Evolutionary conservation across 2,113 vertebrate genomes (phyloP).

Genomic region (Mormoops blainvillei): DNA sequence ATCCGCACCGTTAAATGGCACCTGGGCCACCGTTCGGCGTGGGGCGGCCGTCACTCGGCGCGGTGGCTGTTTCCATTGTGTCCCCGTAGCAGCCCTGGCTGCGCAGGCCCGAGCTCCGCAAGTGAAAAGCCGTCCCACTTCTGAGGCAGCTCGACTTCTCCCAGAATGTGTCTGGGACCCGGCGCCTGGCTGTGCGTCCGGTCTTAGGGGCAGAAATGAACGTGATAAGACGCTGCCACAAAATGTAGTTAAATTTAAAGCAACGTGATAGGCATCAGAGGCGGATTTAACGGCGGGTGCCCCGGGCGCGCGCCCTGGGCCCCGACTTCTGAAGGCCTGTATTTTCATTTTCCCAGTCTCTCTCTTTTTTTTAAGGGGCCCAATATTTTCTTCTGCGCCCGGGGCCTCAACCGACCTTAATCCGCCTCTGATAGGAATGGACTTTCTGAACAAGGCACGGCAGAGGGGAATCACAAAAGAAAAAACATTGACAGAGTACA

Average conservation of each 20-base stretch:
- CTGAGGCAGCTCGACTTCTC: no score
- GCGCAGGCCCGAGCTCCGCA: background rate
- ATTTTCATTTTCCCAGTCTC: no score
- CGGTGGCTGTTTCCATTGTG: fast-evolving
- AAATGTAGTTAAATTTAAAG: background rate
- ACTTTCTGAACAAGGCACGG: background rate
- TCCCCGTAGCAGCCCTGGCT: background rate
- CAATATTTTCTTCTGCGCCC: no score
- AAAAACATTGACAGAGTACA: background rate
- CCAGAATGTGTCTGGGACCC: background rate
- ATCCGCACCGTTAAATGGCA: fast-evolving
- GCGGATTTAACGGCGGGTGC: no score
- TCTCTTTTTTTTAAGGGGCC: no score
- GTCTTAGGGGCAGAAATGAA: background rate
- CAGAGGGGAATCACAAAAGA: background rate
- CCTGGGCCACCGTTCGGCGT: fast-evolving
- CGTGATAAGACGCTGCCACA: background rate
- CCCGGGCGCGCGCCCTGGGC: no score
- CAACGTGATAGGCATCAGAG: no score
- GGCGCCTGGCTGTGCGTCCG: fast-evolving
- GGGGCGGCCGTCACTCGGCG: background rate
- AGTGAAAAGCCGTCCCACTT: background rate
- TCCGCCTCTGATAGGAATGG: no score
- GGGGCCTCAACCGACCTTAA: no score
- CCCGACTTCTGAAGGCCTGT: no score